Conservation (phyloP, 2,113 vertebrate species). For the Turdus rufiventris region DNA sequence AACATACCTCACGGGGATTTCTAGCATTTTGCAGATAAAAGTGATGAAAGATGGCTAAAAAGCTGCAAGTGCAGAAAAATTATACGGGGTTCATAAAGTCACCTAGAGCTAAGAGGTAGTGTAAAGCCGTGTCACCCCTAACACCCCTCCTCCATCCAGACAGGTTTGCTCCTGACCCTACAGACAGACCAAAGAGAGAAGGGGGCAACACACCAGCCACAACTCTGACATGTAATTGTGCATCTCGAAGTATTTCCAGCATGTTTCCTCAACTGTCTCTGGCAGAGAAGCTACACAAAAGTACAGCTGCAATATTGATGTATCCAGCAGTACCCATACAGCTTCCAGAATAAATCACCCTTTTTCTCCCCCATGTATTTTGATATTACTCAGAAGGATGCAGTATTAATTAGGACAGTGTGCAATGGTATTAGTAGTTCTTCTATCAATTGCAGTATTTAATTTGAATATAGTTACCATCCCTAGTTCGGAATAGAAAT, state of each 20-base stretch:
- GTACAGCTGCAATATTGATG: not conserved
- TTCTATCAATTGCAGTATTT: not conserved
- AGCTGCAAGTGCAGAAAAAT: not conserved
- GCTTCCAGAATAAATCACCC: not conserved
- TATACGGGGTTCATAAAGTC: not conserved
- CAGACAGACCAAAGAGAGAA: not conserved
- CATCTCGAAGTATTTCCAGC: not conserved
- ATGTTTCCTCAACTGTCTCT: not conserved
- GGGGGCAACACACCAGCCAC: fast-evolving
- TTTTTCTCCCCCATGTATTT: not conserved
- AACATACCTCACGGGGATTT: not conserved
- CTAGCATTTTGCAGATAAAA: not conserved
- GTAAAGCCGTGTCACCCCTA: not conserved
- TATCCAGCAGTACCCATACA: not conserved
- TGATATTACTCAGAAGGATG: not conserved
- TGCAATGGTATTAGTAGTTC: not conserved
- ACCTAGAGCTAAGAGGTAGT: not conserved
- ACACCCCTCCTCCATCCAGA: not conserved
- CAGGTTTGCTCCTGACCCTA: not conserved
- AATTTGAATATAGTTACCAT: not conserved
- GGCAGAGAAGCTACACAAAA: not conserved
- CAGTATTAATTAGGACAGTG: not conserved
- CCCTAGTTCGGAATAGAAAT: not conserved
- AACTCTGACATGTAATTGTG: not conserved
- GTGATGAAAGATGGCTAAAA: not conserved